Conservation (phyloP, 2,113 vertebrate species). For the Podarcis cretensis region DNA sequence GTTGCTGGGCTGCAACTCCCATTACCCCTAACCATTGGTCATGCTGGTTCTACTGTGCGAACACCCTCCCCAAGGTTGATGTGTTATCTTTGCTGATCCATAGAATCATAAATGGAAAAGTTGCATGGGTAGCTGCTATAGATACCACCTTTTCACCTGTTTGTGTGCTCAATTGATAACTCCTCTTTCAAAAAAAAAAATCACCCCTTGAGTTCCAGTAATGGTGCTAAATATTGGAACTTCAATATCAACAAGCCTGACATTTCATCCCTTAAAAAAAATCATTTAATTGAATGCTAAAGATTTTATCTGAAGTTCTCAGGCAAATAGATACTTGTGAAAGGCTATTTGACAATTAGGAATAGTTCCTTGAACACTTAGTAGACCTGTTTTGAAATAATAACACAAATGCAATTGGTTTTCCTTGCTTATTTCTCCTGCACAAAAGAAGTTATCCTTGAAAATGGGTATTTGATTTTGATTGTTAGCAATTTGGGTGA, state of each 20-base stretch:
- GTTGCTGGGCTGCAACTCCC: no score
- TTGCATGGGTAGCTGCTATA: neutral
- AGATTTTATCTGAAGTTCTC: neutral
- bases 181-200: neutral
- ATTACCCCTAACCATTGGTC: no score
- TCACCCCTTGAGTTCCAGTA: neutral
- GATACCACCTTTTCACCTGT: neutral
- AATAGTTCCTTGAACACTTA: neutral
- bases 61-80: neutral
- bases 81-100: neutral
- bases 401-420: neutral
- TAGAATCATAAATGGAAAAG: neutral
- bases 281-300: neutral
- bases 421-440: neutral
- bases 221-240: neutral
- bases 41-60: neutral
- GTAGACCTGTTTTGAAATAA: neutral
- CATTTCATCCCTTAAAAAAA: neutral
- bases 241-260: neutral
- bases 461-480: constrained; percentile 12
- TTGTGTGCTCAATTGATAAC: neutral
- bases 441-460: neutral
- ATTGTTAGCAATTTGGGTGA: neutral
- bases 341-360: neutral
- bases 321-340: neutral